These are phyloP conservation scores for Celastrina argiolus DNA, from an alignment of 2,888 invertebrate species.

Conservation along the genomic window DNA sequence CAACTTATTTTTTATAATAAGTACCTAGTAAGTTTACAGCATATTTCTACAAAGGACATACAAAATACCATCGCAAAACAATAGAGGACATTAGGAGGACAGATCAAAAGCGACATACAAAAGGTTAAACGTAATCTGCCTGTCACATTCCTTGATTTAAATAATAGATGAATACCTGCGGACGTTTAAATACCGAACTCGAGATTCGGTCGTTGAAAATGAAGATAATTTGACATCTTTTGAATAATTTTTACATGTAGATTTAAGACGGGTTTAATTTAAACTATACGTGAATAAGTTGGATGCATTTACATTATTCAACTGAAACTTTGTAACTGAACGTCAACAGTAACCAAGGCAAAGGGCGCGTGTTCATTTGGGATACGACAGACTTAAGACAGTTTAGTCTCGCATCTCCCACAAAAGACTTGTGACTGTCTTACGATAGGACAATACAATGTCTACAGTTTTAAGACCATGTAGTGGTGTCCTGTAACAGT, in stretches of 20 bases:
- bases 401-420: too few species aligned
- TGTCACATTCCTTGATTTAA: background rate
- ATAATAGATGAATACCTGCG: slow-evolving; percentile 9
- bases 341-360: background rate
- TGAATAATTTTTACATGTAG: background rate
- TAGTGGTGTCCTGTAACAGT: too few species aligned
- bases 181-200: background rate
- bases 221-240: background rate
- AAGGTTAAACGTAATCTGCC: background rate
- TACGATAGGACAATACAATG: too few species aligned
- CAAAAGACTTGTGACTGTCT: too few species aligned
- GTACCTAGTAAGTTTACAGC: too few species aligned
- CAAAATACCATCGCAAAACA: background rate
- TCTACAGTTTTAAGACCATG: too few species aligned
- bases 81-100: background rate
- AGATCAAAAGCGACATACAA: slow-evolving; percentile 5
- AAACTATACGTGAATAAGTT: background rate
- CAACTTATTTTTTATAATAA: too few species aligned
- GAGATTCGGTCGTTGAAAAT: background rate
- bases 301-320: background rate
- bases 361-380: too few species aligned
- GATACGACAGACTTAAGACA: too few species aligned
- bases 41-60: too few species aligned
- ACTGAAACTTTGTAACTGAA: background rate
- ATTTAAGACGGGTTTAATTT: background rate